Percentiles rank a stretch among this genome's conserved stretches.
phyloP scores from a whole-genome alignment of 2,888 invertebrate species.

The Diadromus collaris region DNA sequence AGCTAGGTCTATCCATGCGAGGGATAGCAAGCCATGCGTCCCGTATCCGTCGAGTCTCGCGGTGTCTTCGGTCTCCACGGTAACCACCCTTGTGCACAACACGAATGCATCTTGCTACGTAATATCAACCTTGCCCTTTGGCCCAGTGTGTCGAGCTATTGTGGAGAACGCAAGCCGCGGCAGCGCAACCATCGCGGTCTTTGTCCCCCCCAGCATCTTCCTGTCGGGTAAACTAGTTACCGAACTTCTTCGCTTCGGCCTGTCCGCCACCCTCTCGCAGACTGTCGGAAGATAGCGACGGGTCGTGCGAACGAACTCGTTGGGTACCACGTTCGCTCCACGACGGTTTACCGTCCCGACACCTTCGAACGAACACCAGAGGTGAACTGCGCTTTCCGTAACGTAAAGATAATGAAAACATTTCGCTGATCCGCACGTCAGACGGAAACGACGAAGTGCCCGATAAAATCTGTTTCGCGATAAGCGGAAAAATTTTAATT shows the following conservation, averaged over 20 bases:
- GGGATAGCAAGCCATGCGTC: constrained; percentile 16
- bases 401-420: not conserved
- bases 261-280: constrained; percentile 27
- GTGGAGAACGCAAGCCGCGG: constrained; percentile 35
- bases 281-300: constrained; percentile 31
- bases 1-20: constrained; percentile 20
- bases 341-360: constrained; percentile 22
- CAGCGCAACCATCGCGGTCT: constrained; percentile 51
- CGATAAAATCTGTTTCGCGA: not conserved
- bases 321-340: constrained; percentile 21
- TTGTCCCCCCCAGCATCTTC: constrained; percentile 39
- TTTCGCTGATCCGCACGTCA: not conserved
- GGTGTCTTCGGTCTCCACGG: constrained; percentile 28
- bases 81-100: constrained; percentile 15
- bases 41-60: constrained; percentile 19
- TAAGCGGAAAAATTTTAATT: not conserved
- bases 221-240: constrained; percentile 69
- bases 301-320: constrained; percentile 25
- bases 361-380: not conserved
- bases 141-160: constrained; percentile 32
- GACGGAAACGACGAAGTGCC: not conserved
- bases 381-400: not conserved
- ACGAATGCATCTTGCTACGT: constrained; percentile 21
- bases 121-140: constrained; percentile 30
- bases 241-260: constrained; percentile 68